These are phyloP conservation scores for Notodonta dromedarius DNA, from an alignment of 2,888 invertebrate genomes.

Conservation along the genomic window DNA sequence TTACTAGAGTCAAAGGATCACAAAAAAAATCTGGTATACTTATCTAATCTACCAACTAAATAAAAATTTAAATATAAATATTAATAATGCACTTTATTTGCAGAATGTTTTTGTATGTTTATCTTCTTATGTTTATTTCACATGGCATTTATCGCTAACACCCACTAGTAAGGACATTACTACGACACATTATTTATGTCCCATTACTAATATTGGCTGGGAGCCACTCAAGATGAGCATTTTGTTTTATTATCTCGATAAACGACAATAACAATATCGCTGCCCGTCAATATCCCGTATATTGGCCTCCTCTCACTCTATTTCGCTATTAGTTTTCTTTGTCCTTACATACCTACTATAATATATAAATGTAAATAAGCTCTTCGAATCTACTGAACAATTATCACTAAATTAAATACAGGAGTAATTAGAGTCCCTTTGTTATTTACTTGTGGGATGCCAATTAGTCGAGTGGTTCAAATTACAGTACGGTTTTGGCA, in stretches of 20 bases:
- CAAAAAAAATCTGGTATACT: too few species aligned
- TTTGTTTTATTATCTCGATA: conserved; percentile 33
- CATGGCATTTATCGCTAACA: neutral
- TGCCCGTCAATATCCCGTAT: conserved; percentile 19
- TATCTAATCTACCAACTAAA: too few species aligned
- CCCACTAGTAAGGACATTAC: neutral
- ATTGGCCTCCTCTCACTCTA: conserved; percentile 14
- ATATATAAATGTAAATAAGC: neutral
- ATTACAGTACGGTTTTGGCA: neutral
- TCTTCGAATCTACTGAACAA: neutral
- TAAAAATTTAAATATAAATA: too few species aligned
- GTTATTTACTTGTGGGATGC: neutral
- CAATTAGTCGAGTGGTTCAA: conserved; percentile 1
- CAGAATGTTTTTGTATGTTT: too few species aligned
- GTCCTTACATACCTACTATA: neutral
- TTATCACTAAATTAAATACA: neutral
- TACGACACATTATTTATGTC: conserved; percentile 14
- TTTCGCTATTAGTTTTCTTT: neutral
- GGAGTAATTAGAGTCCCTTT: neutral
- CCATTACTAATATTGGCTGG: conserved; percentile 26
- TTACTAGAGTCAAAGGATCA: too few species aligned
- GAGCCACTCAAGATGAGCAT: conserved; percentile 15
- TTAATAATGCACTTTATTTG: too few species aligned
- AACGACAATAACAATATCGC: conserved; percentile 20
- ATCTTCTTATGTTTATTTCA: too few species aligned